phyloP scores from a whole-genome alignment of 1,140 invertebrate species.

The Caenorhabditis latens region DNA sequence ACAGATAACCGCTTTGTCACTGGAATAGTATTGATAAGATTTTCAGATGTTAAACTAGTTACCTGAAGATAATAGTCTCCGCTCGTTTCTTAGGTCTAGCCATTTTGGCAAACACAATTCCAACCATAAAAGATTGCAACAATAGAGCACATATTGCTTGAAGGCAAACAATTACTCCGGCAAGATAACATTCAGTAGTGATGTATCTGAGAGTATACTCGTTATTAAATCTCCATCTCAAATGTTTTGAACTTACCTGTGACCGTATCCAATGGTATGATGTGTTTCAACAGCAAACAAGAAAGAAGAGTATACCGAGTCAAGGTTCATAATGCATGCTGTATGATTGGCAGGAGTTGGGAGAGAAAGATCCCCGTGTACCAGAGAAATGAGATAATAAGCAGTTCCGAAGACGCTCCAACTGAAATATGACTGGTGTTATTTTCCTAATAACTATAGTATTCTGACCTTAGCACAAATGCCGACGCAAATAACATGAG shows the following conservation, averaged over 20 bases:
- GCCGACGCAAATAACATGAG: constrained; percentile 85
- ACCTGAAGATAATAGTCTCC: constrained; percentile 78
- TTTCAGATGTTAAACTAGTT: neutral
- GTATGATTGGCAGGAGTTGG: constrained; percentile 70
- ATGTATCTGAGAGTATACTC: constrained; percentile 79
- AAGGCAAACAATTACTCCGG: constrained; percentile 72
- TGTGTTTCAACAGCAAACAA: constrained; percentile 80
- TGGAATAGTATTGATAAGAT: neutral
- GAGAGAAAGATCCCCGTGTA: constrained; percentile 6
- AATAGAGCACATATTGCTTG: constrained; percentile 67
- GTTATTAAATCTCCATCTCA: neutral
- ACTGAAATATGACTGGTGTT: constrained; percentile 68
- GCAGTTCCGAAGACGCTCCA: constrained; percentile 80
- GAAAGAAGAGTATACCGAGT: constrained; percentile 79
- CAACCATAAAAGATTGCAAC: constrained; percentile 78
- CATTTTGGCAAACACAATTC: constrained; percentile 80
- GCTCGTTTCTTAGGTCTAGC: constrained; percentile 80
- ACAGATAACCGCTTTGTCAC: constrained; percentile 67
- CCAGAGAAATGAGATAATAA: constrained; percentile 79
- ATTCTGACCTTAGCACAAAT: constrained; percentile 82
- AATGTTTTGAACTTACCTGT: constrained; percentile 74
- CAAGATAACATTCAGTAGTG: constrained; percentile 79
- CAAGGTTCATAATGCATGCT: constrained; percentile 80
- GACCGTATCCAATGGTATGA: constrained; percentile 81
- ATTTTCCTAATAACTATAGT: constrained; percentile 95